These are phyloP conservation scores for Spodoptera picta DNA, from an alignment of 2,888 invertebrate genomes.

Conservation along the genomic window DNA sequence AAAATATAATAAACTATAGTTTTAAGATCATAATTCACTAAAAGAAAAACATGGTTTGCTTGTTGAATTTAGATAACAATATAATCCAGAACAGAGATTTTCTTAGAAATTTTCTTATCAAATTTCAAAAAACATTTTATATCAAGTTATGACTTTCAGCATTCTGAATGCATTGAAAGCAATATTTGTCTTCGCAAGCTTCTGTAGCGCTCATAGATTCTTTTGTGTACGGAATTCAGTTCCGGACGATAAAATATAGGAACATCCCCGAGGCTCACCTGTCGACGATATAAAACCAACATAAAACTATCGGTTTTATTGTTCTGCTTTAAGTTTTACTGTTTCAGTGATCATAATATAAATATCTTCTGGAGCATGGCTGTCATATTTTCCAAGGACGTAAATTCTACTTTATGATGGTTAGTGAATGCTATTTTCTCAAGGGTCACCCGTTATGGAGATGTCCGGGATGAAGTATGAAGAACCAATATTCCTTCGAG, in stretches of 20 bases:
- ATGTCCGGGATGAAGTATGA: constrained; percentile 34
- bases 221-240: constrained; percentile 58
- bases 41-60: too few species aligned
- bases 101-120: neutral
- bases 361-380: constrained; percentile 62
- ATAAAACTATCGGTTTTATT: constrained; percentile 82
- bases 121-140: constrained; percentile 20
- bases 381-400: constrained; percentile 54
- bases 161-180: constrained; percentile 37
- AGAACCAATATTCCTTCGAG: constrained; percentile 37
- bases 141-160: constrained; percentile 33
- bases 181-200: constrained; percentile 60
- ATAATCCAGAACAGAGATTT: too few species aligned
- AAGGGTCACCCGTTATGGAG: constrained; percentile 29
- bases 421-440: constrained; percentile 35
- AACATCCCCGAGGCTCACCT: constrained; percentile 71
- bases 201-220: constrained; percentile 41
- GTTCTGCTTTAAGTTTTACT: constrained; percentile 73
- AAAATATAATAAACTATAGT: too few species aligned
- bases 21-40: too few species aligned
- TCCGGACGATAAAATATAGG: constrained; percentile 61
- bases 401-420: constrained; percentile 49
- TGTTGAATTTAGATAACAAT: too few species aligned
- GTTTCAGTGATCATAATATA: constrained; percentile 67
- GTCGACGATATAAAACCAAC: constrained; percentile 73